Percentiles rank a stretch among this genome's conserved stretches.
These are phyloP conservation scores for Neodiprion pinetum DNA, from an alignment of 1,140 invertebrate genomes.

Conservation along the genomic window DNA sequence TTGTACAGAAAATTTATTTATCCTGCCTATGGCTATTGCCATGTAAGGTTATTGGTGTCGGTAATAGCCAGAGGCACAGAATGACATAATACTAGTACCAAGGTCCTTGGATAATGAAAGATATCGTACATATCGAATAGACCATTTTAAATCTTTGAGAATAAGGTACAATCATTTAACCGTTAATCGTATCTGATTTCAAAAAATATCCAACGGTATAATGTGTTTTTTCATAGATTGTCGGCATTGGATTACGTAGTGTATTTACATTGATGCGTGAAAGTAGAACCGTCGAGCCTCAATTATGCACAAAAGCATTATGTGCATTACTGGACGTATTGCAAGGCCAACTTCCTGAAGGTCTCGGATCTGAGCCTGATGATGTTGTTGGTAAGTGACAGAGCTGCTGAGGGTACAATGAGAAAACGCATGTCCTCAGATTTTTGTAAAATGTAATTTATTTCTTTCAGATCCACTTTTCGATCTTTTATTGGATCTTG, in stretches of 20 bases:
- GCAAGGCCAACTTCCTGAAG: conserved; percentile 89
- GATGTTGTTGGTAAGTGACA: conserved; percentile 73
- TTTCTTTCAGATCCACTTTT: conserved; percentile 74
- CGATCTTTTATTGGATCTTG: conserved; percentile 79
- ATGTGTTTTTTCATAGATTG: conserved; percentile 68
- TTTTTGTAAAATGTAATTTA: conserved; percentile 18
- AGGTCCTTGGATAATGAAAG: too few species aligned
- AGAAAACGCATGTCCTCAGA: neutral
- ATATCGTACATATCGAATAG: too few species aligned
- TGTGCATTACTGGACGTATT: conserved; percentile 88
- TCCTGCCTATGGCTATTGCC: neutral
- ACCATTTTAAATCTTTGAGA: neutral
- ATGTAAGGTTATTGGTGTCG: neutral
- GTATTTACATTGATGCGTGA: conserved; percentile 92
- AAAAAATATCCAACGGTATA: conserved; percentile 6
- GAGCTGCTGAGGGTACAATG: neutral
- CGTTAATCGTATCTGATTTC: neutral
- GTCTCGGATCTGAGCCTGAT: conserved; percentile 73
- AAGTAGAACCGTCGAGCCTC: conserved; percentile 79
- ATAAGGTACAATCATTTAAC: neutral
- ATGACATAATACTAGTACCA: neutral
- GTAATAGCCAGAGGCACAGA: neutral
- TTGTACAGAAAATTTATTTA: neutral
- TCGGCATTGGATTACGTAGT: conserved; percentile 87
- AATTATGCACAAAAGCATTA: conserved; percentile 86